These are phyloP conservation scores for Drosophila anomelani DNA, from an alignment of 2,888 invertebrate species.

Conservation along the genomic window DNA sequence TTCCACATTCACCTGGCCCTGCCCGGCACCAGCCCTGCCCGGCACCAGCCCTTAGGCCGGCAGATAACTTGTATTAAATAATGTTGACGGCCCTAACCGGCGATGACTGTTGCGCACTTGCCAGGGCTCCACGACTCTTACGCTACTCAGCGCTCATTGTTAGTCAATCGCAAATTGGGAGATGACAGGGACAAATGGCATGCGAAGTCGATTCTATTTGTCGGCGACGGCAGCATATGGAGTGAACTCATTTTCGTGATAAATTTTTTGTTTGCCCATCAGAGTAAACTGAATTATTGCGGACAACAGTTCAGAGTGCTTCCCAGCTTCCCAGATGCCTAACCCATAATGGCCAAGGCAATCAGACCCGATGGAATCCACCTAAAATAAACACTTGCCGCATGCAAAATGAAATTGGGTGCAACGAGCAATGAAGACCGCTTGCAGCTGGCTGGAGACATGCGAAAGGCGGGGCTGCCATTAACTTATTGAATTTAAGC, in stretches of 20 bases:
- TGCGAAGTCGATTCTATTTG: slow-evolving; percentile 72
- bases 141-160: slow-evolving; percentile 56
- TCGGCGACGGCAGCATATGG: slow-evolving; percentile 70
- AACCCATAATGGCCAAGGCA: slow-evolving; percentile 58
- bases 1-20: slow-evolving; percentile 24
- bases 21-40: neutral
- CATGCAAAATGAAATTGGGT: slow-evolving; percentile 67
- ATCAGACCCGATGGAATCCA: slow-evolving; percentile 54
- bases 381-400: slow-evolving; percentile 35
- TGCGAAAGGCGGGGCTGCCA: slow-evolving; percentile 48
- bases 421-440: slow-evolving; percentile 48
- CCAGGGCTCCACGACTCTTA: neutral
- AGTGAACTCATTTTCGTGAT: slow-evolving; percentile 56
- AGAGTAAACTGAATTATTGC: slow-evolving; percentile 17
- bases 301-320: slow-evolving; percentile 6
- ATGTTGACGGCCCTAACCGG: slow-evolving; percentile 54
- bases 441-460: slow-evolving; percentile 57
- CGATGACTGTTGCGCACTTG: slow-evolving; percentile 48
- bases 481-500: slow-evolving; percentile 80
- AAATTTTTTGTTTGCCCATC: slow-evolving; percentile 32
- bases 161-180: slow-evolving; percentile 74
- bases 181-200: slow-evolving; percentile 77
- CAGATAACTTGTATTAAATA: slow-evolving; percentile 63
- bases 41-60: neutral
- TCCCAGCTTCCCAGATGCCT: slow-evolving; percentile 3